A percentile compares a stretch with the other conserved stretches of the same genome.
Evolutionary conservation across 1,140 invertebrate genomes (phyloP).

Genomic region (Drosophila sp.): DNA sequence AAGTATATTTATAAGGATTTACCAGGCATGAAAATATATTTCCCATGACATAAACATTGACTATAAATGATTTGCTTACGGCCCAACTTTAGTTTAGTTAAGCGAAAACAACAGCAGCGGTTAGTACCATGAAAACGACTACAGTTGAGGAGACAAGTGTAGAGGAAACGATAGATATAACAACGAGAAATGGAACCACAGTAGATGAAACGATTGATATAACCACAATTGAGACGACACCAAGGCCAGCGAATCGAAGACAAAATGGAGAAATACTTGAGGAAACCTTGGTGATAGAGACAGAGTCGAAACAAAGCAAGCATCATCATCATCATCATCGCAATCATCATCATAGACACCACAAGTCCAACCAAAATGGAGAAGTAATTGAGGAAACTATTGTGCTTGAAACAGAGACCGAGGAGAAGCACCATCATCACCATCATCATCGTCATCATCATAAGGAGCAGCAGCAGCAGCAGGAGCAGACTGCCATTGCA

Average conservation of each 20-base stretch:
- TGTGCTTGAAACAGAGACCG: conserved; percentile 23
- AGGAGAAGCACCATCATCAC: conserved; percentile 26
- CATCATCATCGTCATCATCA: conserved; percentile 44
- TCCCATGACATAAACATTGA: conserved; percentile 70
- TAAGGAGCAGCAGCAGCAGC: conserved; percentile 38
- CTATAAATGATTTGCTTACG: conserved; percentile 57
- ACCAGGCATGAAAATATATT: conserved; percentile 69
- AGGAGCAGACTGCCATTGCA: neutral
- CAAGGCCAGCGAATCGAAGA: conserved; percentile 18
- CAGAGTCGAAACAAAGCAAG: conserved; percentile 24
- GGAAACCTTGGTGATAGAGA: conserved; percentile 1
- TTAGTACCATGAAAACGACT: conserved; percentile 45
- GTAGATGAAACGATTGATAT: conserved; percentile 53
- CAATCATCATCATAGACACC: conserved; percentile 32
- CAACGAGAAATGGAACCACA: conserved; percentile 37
- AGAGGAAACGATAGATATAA: conserved; percentile 51
- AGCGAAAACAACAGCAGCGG: conserved; percentile 2
- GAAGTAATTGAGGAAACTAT: conserved; percentile 42
- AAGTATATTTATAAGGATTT: conserved; percentile 55
- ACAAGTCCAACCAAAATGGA: conserved; percentile 32
- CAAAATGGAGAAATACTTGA: neutral
- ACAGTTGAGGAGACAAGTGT: conserved; percentile 61
- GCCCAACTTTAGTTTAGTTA: conserved; percentile 47
- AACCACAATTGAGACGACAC: conserved; percentile 35
- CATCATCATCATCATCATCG: conserved; percentile 44